Evolutionary conservation across 1,140 invertebrate species (phyloP), one percentile per base, ranked within the genome.

Genomic region (Drosophila erecta): DNA sequence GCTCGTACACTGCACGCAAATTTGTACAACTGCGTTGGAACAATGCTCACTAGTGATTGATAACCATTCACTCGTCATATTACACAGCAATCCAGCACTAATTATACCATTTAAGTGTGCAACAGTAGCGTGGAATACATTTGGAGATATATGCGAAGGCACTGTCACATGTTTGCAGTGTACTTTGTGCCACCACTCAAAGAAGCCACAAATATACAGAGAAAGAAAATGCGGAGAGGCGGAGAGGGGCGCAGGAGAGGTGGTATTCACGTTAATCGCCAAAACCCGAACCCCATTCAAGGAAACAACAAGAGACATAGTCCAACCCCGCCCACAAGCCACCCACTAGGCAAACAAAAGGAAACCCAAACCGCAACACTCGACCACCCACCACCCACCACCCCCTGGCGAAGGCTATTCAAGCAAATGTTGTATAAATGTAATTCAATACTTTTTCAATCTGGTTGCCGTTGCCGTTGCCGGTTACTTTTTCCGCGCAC

Each of bases 401-500:
- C 44, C 30, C 57, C 41, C 20, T 53, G 50, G 40, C 77, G 71
- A 77, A 75, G 78, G 81, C 78, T 78, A 87, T 87, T 86, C 83
- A 86, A 86, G 75, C 83, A 79, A 86, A 86, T 87, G 83, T 86
- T 87, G 83, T 87, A 79, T 87, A 83, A 87, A 87, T 89, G 83
- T 87, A 87, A 87, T 87, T 87, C 83, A 87, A 87, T 87, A 87
- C 83, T 87, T 83, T 86, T 87, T 73, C 83, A 87, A 79, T 87
- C 71, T 87, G 56, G 65, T 62, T 64, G 41, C 54, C 64, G 71
- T 72, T 64, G 41, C 54, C 64, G 71, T 72, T 76, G 71, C 58
- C 73, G 51, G 59, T 67, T 67, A 67, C 64, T 67, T 54, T 67
- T 67, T 2, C 49, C 41, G 40, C 62, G 30, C 61, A 66, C 65